phyloP scores from a whole-genome alignment of 2,113 vertebrate genomes.

The Amblyornis subalaris region DNA sequence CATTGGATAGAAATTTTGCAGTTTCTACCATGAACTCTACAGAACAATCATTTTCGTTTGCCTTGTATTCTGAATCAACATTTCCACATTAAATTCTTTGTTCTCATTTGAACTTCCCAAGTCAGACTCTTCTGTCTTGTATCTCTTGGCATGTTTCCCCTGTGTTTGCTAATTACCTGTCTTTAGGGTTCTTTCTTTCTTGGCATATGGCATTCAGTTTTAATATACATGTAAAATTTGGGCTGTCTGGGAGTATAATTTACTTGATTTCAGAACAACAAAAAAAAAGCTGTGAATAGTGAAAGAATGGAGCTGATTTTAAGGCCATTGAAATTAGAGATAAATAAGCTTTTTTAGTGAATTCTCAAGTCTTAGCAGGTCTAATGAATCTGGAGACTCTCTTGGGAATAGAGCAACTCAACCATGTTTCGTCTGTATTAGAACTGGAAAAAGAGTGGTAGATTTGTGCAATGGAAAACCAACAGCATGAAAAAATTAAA shows the following conservation, averaged over 20 bases:
- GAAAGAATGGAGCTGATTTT: neutral
- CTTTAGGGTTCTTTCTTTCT: neutral
- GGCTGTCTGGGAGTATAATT: neutral
- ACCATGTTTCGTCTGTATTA: neutral
- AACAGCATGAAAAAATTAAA: neutral
- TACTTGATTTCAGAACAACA: neutral
- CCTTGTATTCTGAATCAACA: neutral
- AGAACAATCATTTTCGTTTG: neutral
- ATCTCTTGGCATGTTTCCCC: neutral
- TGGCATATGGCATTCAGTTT: neutral
- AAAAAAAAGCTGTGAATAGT: neutral
- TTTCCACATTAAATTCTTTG: neutral
- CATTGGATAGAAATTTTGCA: neutral
- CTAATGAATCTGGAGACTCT: neutral
- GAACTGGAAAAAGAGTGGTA: neutral
- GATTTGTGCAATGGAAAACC: neutral
- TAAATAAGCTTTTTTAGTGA: rapidly evolving
- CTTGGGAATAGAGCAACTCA: neutral
- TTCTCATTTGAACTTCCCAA: neutral
- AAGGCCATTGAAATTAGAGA: neutral
- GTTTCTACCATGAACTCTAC: neutral
- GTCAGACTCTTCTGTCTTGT: neutral
- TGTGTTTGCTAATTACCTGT: neutral
- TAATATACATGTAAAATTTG: neutral
- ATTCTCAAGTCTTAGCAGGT: neutral